Evolutionary conservation across 2,797 vertebrate species (phyloP).

Genomic region (Oreonectes daqikongensis): DNA sequence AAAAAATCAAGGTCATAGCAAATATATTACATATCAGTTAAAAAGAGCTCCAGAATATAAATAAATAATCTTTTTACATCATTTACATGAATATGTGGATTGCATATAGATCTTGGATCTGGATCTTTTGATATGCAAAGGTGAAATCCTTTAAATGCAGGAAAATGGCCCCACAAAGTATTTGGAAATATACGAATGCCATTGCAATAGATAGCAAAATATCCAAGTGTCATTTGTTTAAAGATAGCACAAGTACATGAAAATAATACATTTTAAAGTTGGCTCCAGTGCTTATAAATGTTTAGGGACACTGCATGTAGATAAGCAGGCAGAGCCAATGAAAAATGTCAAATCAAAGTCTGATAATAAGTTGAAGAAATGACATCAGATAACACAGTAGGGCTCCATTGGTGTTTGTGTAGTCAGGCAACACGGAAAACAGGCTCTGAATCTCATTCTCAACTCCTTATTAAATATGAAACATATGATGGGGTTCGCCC

Average conservation of each 20-base stretch:
- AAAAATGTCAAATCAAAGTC: background rate
- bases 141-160: background rate
- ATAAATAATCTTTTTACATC: slow-evolving; percentile 58
- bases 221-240: background rate
- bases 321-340: slow-evolving; percentile 6
- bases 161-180: slow-evolving; percentile 25
- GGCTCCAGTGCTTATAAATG: background rate
- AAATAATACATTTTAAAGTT: background rate
- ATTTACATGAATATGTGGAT: slow-evolving; percentile 64
- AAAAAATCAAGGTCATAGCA: slow-evolving; percentile 59
- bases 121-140: slow-evolving; percentile 29
- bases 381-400: slow-evolving; percentile 80
- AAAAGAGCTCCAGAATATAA: slow-evolving; percentile 52
- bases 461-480: slow-evolving; percentile 96
- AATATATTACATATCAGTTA: slow-evolving; percentile 64
- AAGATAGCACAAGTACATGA: background rate
- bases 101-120: slow-evolving; percentile 32
- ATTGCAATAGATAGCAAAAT: background rate
- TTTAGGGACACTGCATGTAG: slow-evolving; percentile 1
- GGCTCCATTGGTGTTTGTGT: slow-evolving; percentile 88
- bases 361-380: background rate
- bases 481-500: slow-evolving; percentile 92
- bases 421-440: slow-evolving; percentile 86
- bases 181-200: background rate
- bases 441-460: slow-evolving; percentile 85